Conservation (phyloP, 1,140 invertebrate species). For the Leptinotarsa texana region DNA sequence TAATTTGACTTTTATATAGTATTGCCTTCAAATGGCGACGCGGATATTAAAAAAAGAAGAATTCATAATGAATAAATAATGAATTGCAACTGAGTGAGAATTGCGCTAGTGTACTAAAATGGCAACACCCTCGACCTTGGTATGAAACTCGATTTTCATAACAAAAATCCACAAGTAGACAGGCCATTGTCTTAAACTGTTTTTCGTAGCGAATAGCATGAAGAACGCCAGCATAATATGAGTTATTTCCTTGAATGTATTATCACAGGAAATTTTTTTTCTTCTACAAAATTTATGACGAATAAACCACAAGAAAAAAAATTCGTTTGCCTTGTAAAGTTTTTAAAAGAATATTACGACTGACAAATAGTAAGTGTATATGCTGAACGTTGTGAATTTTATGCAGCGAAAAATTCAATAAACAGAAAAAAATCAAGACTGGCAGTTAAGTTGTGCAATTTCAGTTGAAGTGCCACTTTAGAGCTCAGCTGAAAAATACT, state of each 20-base stretch:
- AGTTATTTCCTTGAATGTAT: constrained; percentile 1
- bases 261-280: background rate
- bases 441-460: background rate
- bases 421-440: background rate
- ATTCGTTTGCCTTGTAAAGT: background rate
- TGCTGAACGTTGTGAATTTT: constrained; percentile 7
- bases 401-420: background rate
- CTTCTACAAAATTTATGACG: background rate
- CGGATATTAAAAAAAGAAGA: background rate
- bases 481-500: background rate
- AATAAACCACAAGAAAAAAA: background rate
- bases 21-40: too few species aligned
- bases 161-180: background rate
- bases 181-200: background rate
- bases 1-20: too few species aligned
- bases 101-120: too few species aligned
- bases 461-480: background rate
- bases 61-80: background rate
- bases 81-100: too few species aligned
- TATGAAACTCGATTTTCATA: background rate
- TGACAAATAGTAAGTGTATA: background rate
- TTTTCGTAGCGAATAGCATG: constrained; percentile 1
- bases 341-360: background rate
- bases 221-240: background rate
- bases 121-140: too few species aligned